Conservation (phyloP, 2,888 invertebrate genomes). For the Dastarcus helophoroides region DNA sequence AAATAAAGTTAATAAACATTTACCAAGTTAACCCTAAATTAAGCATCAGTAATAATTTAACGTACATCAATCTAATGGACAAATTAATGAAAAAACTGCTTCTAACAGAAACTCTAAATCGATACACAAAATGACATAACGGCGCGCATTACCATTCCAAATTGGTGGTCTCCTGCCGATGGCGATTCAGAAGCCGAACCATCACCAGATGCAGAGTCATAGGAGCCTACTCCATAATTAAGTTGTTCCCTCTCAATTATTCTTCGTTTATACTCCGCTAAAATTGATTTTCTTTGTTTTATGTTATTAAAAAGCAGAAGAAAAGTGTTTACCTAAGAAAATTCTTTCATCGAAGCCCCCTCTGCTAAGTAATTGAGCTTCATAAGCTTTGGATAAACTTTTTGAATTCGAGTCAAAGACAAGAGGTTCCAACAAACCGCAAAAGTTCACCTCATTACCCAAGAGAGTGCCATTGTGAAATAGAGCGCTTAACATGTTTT, state of each 20-base stretch:
- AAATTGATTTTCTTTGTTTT: no score
- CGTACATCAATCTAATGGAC: no score
- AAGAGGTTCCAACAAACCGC: slow-evolving; percentile 64
- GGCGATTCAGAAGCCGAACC: slow-evolving; percentile 5
- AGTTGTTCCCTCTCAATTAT: no score
- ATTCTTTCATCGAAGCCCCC: slow-evolving; percentile 96
- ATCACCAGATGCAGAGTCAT: no score
- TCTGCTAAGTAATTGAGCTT: slow-evolving; percentile 77
- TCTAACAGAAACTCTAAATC: no score
- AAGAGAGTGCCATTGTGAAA: slow-evolving; percentile 64
- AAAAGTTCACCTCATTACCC: slow-evolving; percentile 58
- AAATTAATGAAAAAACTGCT: slow-evolving; percentile 1
- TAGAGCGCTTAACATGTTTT: slow-evolving; percentile 62
- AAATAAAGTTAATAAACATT: neutral
- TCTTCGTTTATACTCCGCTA: slow-evolving; percentile 1
- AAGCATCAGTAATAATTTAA: no score
- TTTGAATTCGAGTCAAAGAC: slow-evolving; percentile 80
- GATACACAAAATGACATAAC: no score
- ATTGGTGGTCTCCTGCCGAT: slow-evolving; percentile 3
- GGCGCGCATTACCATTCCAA: slow-evolving; percentile 9
- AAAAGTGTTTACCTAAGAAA: slow-evolving; percentile 65
- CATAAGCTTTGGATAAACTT: slow-evolving; percentile 77
- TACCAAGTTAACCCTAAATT: neutral
- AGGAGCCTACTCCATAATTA: no score
- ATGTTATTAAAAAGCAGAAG: no score